These are phyloP conservation scores for Abrostola triplasia DNA, from an alignment of 2,888 invertebrate genomes.

Conservation along the genomic window DNA sequence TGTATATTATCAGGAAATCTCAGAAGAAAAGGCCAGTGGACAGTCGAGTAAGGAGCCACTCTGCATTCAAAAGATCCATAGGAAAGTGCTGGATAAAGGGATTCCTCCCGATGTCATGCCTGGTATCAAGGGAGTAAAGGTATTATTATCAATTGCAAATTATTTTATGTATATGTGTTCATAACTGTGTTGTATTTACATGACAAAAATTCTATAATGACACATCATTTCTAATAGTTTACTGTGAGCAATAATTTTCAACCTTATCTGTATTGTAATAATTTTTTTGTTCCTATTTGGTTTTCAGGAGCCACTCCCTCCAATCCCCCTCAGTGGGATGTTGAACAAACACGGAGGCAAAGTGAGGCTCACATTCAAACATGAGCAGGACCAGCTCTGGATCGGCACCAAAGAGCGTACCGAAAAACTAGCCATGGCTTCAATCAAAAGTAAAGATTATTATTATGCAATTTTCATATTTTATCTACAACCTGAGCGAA, in stretches of 20 bases:
- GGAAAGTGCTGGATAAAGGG: constrained; percentile 96
- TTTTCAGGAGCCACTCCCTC: constrained; percentile 93
- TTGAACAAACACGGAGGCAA: constrained; percentile 96
- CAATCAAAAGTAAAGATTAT: constrained; percentile 92
- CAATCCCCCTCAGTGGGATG: constrained; percentile 95
- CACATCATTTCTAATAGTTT: too few species aligned
- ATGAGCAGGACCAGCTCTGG: constrained; percentile 97
- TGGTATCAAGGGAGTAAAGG: constrained; percentile 94
- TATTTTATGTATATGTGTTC: constrained; percentile 2
- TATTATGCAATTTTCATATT: background rate
- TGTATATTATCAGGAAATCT: constrained; percentile 83
- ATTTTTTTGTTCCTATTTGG: constrained; percentile 21
- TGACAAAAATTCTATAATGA: too few species aligned
- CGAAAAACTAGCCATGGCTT: constrained; percentile 96
- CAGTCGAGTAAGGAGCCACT: constrained; percentile 91
- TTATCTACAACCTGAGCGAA: too few species aligned
- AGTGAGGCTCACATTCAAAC: constrained; percentile 96
- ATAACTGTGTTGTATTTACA: too few species aligned
- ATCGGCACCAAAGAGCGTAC: constrained; percentile 97
- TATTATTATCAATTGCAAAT: constrained; percentile 61
- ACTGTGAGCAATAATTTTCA: too few species aligned
- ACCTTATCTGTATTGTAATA: too few species aligned
- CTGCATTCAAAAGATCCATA: constrained; percentile 93
- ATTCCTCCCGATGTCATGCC: constrained; percentile 96
- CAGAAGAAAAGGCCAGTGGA: constrained; percentile 89